Percentiles rank a stretch among this genome's conserved stretches.
These are phyloP conservation scores for Baryphthengus martii DNA, from an alignment of 2,113 vertebrate genomes.

Conservation along the genomic window DNA sequence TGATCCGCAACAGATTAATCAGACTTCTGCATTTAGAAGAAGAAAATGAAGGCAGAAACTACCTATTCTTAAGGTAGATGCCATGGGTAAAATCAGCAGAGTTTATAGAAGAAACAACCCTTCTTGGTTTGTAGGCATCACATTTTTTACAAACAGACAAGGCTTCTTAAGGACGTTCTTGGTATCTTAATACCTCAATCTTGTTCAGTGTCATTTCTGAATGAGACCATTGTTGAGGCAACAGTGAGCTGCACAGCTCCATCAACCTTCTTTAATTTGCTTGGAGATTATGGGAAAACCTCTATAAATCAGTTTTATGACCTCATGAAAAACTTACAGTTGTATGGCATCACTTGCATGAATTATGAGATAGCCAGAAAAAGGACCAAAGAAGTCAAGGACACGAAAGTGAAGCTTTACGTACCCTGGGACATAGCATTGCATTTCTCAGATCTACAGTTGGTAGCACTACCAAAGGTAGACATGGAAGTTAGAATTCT, in stretches of 20 bases:
- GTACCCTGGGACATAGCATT: not conserved
- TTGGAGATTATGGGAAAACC: constrained; percentile 64
- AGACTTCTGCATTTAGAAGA: not conserved
- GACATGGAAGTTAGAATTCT: not conserved
- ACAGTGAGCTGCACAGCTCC: constrained; percentile 52
- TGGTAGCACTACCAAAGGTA: constrained; percentile 5
- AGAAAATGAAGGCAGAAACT: not conserved
- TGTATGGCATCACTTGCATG: constrained; percentile 61
- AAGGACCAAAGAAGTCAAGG: constrained; percentile 63
- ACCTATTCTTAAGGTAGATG: not conserved
- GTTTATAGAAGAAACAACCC: not conserved
- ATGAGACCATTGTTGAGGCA: constrained; percentile 56
- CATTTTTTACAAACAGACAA: constrained; percentile 4
- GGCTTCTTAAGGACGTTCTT: constrained; percentile 48
- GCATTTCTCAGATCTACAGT: constrained; percentile 12
- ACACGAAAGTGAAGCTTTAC: constrained; percentile 33
- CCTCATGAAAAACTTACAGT: constrained; percentile 59
- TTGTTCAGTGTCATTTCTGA: constrained; percentile 61
- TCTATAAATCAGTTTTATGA: constrained; percentile 66
- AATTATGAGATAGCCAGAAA: constrained; percentile 57
- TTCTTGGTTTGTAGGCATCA: not conserved
- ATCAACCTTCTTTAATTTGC: constrained; percentile 67
- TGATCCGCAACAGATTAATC: not conserved
- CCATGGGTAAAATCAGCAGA: not conserved
- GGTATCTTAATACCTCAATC: constrained; percentile 50